Base-by-base conservation (phyloP, 92 coral and sea anemone species). In the Zoanthus sociatus region DNA sequence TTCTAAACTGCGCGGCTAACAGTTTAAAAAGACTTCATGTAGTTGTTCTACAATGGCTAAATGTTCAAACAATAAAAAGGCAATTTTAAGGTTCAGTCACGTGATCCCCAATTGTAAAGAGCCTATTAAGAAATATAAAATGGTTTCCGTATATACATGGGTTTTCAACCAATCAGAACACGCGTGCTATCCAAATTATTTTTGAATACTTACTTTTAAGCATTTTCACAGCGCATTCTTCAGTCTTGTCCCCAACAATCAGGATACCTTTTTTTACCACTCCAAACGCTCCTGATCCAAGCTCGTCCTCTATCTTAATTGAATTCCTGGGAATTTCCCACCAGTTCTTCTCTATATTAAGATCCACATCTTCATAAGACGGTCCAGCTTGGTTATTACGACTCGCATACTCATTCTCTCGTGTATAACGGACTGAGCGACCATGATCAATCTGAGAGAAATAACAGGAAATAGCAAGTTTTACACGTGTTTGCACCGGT, bases 311-410 rank as follows among this genome's bases (percentile, higher is more conserved):
- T 14, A 45, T 64, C 20, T 60, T 79, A 56, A 79, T 47, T 15
- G 84, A 79, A 21, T 79, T 79, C 45, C 84, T 44, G 11, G 84
- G 84, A 18, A 79, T 79, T 79, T 79, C 84, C 84, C 84, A 79
- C 84, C 84, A 79, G 32, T 79, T 79, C 45, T 79, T 64, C 13
- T 79, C 58, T 15, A 79, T 46, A 64, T 79, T 58, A 26, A 50
- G 7, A 3, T 50, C 55, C 9, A 79, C 1, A n/a, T 44, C 44
- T 30, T 63, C 73, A 50, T 79, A 79, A 5, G 45, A 21, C 33
- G 31, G 32, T 4, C 42, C 2, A 26, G 72, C 7, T 18, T 33
- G 11, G 37, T 30, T 51, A 5, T 32, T 42, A 18, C 58, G 9
- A 3, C 44, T 20, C 44, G 56, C 31, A 33, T 79, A 60, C 11